Evolutionary conservation across 2,888 invertebrate genomes (phyloP), one percentile per base, ranked within the genome.

Genomic region (Pseudococcus viburni): DNA sequence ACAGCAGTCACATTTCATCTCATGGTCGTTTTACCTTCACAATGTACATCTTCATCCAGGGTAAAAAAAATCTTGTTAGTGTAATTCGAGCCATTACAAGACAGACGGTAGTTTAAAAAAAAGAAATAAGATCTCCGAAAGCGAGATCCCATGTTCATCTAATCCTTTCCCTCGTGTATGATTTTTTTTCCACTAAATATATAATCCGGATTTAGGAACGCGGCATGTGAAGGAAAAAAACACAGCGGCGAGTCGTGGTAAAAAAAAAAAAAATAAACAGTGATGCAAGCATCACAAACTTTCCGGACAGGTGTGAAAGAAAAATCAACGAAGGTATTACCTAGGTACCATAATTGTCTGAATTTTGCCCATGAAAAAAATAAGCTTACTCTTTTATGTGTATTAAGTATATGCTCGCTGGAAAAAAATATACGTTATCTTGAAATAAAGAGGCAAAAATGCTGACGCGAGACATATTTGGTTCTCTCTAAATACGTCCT

Each of bases 171-270:
- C 42, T 19, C 80, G 80, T 26, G 68, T 33, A 59, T 59, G 59
- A 59, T 59, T 59, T 59, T 33, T 33, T 26, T 73, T 26, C 80
- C 4, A 80, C n/a, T 80, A 80, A 22, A 42, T 19, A n/a, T n/a
- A n/a, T 80, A 80, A 80, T 80, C 80, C 80, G 80, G 73, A 73
- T 73, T 73, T 73, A 33, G n/a, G 59, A 59, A 11, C 19, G 59
- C 59, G 19, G 59, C 9, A 59, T 59, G 51, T 19, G 19, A 59
- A 12, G 6, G 33, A 73, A 33, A 73, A 73, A 73, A 73, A 73
- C 39, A 73, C 73, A 73, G 59, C 59, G 59, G 59, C 73, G 26
- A 73, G 33, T 17, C 80, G 80, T 80, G 17, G 22, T 80, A 80
- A n/a, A 19, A 19, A 42, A 42, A 42, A 42, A 46, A 46, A 80